These are phyloP conservation scores for Urocynchramus pylzowi DNA, from an alignment of 2,113 vertebrate genomes.

Conservation along the genomic window DNA sequence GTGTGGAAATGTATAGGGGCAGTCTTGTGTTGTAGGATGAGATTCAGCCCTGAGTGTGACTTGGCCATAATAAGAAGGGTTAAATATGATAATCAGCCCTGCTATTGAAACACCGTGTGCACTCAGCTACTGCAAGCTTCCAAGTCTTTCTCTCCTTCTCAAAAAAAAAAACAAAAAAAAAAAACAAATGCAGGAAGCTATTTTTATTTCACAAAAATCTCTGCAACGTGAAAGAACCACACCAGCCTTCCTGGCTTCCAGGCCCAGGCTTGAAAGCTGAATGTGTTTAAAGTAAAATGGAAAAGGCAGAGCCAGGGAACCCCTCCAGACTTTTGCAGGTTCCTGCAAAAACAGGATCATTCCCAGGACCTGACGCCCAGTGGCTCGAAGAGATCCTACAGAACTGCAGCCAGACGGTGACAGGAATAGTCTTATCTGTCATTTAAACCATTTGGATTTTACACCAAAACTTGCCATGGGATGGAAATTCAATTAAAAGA, in stretches of 20 bases:
- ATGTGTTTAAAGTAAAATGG: conserved; percentile 19
- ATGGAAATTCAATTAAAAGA: conserved; percentile 3
- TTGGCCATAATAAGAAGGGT: background rate
- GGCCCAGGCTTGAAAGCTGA: conserved; percentile 5
- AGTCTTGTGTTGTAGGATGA: background rate
- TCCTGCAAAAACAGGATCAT: background rate
- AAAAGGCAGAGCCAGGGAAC: conserved; percentile 20
- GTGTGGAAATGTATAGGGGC: background rate
- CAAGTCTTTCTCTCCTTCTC: background rate
- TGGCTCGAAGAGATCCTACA: background rate
- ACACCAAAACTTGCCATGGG: background rate
- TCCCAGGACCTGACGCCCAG: background rate
- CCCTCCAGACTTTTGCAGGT: background rate
- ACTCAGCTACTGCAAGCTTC: background rate
- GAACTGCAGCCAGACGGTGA: background rate
- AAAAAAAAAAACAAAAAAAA: background rate
- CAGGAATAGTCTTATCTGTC: conserved; percentile 17
- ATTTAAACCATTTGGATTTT: background rate
- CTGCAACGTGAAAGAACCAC: conserved; percentile 11
- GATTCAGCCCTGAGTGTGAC: background rate
- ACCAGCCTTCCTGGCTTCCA: background rate
- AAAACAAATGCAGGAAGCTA: background rate
- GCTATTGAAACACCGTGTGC: background rate
- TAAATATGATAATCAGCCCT: background rate
- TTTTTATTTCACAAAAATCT: conserved; percentile 34